Percentiles rank a stretch among this genome's conserved stretches.
Evolutionary conservation across 30 jellyfish, hydroid and myxozoan species (phyloP).

Genomic region (Aurelia sp.): DNA sequence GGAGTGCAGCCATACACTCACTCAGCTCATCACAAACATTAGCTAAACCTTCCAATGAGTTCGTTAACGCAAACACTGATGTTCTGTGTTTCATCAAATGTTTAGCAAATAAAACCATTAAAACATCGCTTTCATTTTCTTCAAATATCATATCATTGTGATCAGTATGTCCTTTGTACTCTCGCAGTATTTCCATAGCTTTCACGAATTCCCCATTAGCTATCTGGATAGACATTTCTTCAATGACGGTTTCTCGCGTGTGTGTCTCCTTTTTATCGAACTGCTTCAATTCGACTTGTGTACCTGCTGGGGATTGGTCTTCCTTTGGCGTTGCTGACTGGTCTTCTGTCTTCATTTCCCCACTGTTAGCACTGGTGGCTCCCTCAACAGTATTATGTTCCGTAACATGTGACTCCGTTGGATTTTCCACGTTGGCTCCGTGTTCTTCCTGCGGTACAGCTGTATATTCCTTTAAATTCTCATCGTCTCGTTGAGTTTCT

Average conservation of each 20-base stretch:
- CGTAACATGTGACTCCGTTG: too few relatives aligned
- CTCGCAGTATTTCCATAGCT: constrained; percentile 70
- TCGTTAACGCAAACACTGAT: constrained; percentile 80
- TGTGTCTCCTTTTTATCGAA: constrained; percentile 12
- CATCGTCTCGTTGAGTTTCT: background rate
- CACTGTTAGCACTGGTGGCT: too few relatives aligned
- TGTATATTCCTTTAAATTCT: background rate
- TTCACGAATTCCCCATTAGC: constrained; percentile 74
- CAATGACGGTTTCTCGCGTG: constrained; percentile 48
- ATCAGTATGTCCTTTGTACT: constrained; percentile 49
- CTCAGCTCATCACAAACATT: constrained; percentile 86
- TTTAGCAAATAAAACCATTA: constrained; percentile 79
- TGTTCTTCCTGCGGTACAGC: background rate
- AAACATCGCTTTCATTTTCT: constrained; percentile 72
- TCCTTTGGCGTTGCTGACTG: too few relatives aligned
- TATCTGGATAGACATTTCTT: constrained; percentile 42
- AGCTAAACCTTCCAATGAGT: constrained; percentile 68
- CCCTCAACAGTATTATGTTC: too few relatives aligned
- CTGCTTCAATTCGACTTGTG: too few relatives aligned
- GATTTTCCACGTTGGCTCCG: too few relatives aligned
- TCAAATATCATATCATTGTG: constrained; percentile 20
- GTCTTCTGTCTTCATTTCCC: too few relatives aligned
- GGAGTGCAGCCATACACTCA: constrained; percentile 89
- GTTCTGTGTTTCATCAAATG: constrained; percentile 63
- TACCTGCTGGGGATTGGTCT: too few relatives aligned